These are phyloP conservation scores for Enteromius thamalakanensis DNA, from an alignment of 2,797 vertebrate species.

Conservation along the genomic window DNA sequence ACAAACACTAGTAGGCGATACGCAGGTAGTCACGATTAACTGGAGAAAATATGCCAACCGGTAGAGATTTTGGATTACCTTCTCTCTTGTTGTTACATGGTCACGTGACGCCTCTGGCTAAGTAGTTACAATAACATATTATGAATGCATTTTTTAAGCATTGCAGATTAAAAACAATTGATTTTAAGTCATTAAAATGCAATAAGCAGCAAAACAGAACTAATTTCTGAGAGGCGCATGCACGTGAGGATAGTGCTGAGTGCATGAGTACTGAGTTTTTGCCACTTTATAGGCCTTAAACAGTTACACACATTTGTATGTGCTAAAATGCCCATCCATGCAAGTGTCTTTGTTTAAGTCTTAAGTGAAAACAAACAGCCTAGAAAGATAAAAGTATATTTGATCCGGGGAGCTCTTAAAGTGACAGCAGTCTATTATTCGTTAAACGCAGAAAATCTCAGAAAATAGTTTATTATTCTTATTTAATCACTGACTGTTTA, in stretches of 20 bases:
- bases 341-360: neutral
- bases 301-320: neutral
- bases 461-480: neutral
- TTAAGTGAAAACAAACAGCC: neutral
- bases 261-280: neutral
- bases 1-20: neutral
- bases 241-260: too few relatives aligned
- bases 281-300: neutral
- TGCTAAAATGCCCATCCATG: neutral
- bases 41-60: neutral
- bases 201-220: neutral
- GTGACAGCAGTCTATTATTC: neutral
- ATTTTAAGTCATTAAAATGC: neutral
- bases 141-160: neutral
- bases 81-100: neutral
- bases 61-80: neutral
- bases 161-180: neutral
- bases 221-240: neutral
- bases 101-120: neutral
- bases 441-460: neutral
- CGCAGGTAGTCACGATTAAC: neutral
- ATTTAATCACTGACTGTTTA: neutral
- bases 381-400: neutral
- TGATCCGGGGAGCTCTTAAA: neutral
- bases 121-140: neutral